Base-by-base conservation (phyloP, 2,888 invertebrate genomes). In the Tiliacea citrago region DNA sequence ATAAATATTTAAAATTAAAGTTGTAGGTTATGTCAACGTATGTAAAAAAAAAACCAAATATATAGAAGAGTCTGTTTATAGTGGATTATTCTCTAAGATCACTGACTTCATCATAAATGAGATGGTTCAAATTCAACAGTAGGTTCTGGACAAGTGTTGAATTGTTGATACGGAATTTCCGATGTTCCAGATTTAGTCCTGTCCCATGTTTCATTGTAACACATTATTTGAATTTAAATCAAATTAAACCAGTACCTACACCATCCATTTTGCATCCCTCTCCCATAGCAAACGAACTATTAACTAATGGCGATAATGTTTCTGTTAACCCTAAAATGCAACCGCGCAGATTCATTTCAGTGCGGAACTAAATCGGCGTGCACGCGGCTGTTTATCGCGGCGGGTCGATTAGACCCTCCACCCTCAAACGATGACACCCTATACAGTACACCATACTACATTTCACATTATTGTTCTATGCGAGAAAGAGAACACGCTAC, bases 311-410 rank as follows among this genome's bases (percentile, higher is more conserved):
- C 84, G 85, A 77, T 77, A 85, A 89, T 87, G 88, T 89, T 86
- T 86, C 88, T 90, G 91, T 88, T 91, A 93, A 93, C 94, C 94
- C 93, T 93, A 92, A 92, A 94, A 91, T 91, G 91, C 92, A 93
- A 92, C 91, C 90, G 86, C 90, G 89, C 91, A 90, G 92, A 94
- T 95, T 95, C 93, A 94, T 94, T 94, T 92, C 91, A 88, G 86
- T 76, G 91, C 93, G 93, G 94, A 93, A 93, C 95, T 93, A 95
- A 95, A 91, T 85, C 92, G 90, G 91, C 90, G 91, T 89, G 91
- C 94, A 93, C 93, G 93, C 92, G 92, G 88, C 90, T 92, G 88
- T 94, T 94, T 94, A 93, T 91, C 91, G 88, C 90, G 78, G 77
- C 89, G 91, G 92, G 91, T 91, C 92, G 92, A 94, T 94, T 94